Conservation (phyloP, 1,140 invertebrate species). For the Papilio glaucus region DNA sequence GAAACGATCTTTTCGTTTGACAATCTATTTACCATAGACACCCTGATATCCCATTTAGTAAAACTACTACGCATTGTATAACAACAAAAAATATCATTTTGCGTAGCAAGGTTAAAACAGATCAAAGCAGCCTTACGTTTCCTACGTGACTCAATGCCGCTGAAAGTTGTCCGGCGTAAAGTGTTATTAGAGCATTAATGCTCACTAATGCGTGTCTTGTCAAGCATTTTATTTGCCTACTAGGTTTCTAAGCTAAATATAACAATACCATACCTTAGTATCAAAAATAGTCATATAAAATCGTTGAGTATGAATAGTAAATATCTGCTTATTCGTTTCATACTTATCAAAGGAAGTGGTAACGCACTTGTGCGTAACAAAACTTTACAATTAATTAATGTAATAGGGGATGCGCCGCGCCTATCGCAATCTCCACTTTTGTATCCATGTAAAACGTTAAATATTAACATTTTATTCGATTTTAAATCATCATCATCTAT, state of each 20-base stretch:
- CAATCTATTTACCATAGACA: neutral
- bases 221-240: conserved; percentile 14
- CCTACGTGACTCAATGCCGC: conserved; percentile 59
- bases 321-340: too few relatives aligned
- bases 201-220: conserved; percentile 30
- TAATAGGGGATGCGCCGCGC: too few relatives aligned
- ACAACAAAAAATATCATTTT: conserved; percentile 32
- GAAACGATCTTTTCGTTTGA: neutral
- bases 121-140: conserved; percentile 43
- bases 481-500: too few relatives aligned
- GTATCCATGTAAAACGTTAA: too few relatives aligned
- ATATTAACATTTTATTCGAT: too few relatives aligned
- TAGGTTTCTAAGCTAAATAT: neutral
- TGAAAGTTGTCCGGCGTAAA: conserved; percentile 49
- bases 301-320: too few relatives aligned
- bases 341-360: too few relatives aligned
- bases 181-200: conserved; percentile 33
- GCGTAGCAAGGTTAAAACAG: conserved; percentile 49
- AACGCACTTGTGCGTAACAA: too few relatives aligned
- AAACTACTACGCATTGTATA: conserved; percentile 35
- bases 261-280: conserved; percentile 2
- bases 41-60: neutral
- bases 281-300: too few relatives aligned
- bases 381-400: too few relatives aligned
- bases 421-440: too few relatives aligned